Evolutionary conservation across 2,888 invertebrate species (phyloP), one percentile per base, ranked within the genome.

Genomic region (Macaria liturata): DNA sequence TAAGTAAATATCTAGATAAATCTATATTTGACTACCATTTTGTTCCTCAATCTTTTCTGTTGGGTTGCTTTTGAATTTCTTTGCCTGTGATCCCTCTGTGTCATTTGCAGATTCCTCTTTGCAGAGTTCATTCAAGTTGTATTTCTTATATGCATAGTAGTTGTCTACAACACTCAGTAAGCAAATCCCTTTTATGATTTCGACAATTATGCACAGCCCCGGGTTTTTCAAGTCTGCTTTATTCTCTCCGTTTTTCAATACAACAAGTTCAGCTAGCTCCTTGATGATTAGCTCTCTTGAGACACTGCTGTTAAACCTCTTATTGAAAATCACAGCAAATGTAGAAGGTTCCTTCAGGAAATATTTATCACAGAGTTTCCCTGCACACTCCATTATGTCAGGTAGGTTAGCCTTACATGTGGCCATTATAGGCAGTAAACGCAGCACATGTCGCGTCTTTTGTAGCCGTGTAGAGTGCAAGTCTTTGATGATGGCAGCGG

Each of bases 171-270:
- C 94, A 61, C 96, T 95, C 7, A 98, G 75, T 65, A 97, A 95
- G 71, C 97, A 97, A 71, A 95, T 93, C 32, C 94, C 95, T 74
- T 95, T 95, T 49, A 98, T 94, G 46, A 98, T 92, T 92, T 98
- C 98, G 37, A 98, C 94, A 64, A 97, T 91, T 50, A 98, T 93
- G 4, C 96, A 95, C 42, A 96, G 85, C 60, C 96, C 94, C 7
- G 98, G 95, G 76, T 94, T 93, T 74, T 95, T 95, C 64, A 98
- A 89, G 86, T 97, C 95, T 0, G 96, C 97, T 79, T 94, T 95
- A 78, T 97, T 96, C 39, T 93, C 93, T 0, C 93, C 83, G 82
- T 96, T 95, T 72, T 95, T 94, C 46, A 94, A 84, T 3, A 92
- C 86, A 47, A 98, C 94, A 67, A 96, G 85, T 9, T 94, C 94